phyloP scores from a whole-genome alignment of 2,113 vertebrate species.

The Corynorhinus townsendii region DNA sequence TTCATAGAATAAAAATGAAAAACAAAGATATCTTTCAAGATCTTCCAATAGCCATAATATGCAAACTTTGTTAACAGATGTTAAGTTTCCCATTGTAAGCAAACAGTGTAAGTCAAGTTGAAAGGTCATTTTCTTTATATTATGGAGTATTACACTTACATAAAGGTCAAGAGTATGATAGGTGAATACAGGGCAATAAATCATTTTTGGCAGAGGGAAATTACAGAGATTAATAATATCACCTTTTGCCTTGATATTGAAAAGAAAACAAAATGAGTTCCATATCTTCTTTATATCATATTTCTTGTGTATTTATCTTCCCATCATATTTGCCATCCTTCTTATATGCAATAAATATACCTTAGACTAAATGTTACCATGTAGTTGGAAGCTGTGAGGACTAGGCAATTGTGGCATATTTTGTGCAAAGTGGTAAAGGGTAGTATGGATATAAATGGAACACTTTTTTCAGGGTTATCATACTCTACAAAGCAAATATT shows the following conservation, averaged over 20 bases:
- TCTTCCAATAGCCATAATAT: neutral
- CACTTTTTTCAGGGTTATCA: neutral
- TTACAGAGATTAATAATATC: conserved; percentile 54
- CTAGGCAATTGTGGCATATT: too few relatives aligned
- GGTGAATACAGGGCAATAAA: conserved; percentile 10
- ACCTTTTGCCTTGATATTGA: neutral
- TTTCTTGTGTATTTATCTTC: neutral
- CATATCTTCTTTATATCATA: neutral
- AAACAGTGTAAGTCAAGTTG: neutral
- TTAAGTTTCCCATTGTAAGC: neutral
- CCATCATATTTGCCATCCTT: neutral
- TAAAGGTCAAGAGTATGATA: neutral
- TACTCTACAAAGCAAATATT: neutral
- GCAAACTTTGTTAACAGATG: neutral
- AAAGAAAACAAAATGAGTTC: neutral
- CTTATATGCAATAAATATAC: neutral
- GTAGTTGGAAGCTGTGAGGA: too few relatives aligned
- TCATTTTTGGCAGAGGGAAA: conserved; percentile 44
- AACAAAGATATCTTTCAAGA: neutral
- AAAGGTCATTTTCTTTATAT: neutral
- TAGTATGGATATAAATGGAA: neutral
- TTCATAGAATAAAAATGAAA: neutral
- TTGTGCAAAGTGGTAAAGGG: too few relatives aligned
- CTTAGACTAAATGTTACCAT: neutral
- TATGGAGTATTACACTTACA: neutral